Evolutionary conservation across 2,888 invertebrate genomes (phyloP), one percentile per base, ranked within the genome.

Genomic region (Colostygia pectinataria): DNA sequence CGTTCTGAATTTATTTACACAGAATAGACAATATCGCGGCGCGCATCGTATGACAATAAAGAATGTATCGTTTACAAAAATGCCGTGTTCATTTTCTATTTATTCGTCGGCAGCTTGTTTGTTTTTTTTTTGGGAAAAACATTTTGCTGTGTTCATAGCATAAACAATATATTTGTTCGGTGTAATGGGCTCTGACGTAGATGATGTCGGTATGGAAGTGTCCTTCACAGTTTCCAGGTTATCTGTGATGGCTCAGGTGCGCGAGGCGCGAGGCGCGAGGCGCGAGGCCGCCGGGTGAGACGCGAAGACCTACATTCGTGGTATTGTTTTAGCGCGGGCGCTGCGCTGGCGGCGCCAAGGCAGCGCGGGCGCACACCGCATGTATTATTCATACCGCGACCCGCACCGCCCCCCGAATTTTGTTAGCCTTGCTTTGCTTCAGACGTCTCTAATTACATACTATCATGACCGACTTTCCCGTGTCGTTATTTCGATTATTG

Each of bases 301-400:
- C 15, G 33, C 33, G 33, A 33, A 18, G 71, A 71, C 80, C 78
- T 80, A 81, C 71, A 74, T 81, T 71, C 71, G 66, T 65, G 56
- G 74, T 74, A 80, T 77, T 79, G 82, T 78, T 76, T 65, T 56
- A 68, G 65, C 57, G 51, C 56, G 47, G 56, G 45, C 53, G 58
- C 34, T 37, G 45, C 53, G 58, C 34, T 37, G 41, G 48, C 44
- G 82, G 78, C 81, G 81, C 83, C 77, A 69, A 65, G 42, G 34
- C 42, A 46, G 45, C 51, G 51, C 45, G 23, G 13, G 32, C 45
- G 45, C 65, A 59, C 51, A 42, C 55, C 53, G 65, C 74, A 87
- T 88, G 85, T 85, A 76, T 87, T 85, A 88, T 88, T 84, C 85
- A 87, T 77, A 70, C 77, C 77, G 69, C 82, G 82, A 83, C 85